Evolutionary conservation across 1,140 invertebrate species (phyloP).

Genomic region (Drosophila seguyi): DNA sequence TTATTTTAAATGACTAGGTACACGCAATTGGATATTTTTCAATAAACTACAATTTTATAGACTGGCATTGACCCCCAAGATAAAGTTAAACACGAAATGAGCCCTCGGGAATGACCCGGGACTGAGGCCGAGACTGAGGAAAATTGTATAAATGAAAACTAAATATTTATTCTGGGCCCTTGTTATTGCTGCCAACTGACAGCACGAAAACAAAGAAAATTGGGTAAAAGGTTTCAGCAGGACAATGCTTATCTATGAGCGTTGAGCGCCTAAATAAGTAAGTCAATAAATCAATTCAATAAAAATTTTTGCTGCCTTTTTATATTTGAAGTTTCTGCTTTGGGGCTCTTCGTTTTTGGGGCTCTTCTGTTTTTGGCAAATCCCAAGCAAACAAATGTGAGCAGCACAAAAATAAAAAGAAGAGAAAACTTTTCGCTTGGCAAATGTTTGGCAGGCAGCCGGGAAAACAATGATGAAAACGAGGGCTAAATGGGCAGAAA

Average conservation of each 20-base stretch:
- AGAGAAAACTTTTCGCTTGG: conserved; percentile 29
- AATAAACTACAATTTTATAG: conserved; percentile 61
- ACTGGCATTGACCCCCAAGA: conserved; percentile 42
- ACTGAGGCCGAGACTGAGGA: conserved; percentile 8
- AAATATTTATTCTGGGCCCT: conserved; percentile 77
- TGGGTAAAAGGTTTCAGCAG: conserved; percentile 57
- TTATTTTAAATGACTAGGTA: not conserved
- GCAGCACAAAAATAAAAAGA: conserved; percentile 36
- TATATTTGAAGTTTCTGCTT: conserved; percentile 57
- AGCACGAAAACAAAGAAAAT: conserved; percentile 47
- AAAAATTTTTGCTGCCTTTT: conserved; percentile 75
- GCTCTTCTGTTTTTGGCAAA: conserved; percentile 54
- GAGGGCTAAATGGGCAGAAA: not conserved
- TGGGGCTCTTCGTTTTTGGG: conserved; percentile 36
- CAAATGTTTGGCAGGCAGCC: conserved; percentile 57
- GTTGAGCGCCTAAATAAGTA: conserved; percentile 77
- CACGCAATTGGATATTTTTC: conserved; percentile 49
- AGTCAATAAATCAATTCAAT: conserved; percentile 84
- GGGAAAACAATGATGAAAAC: conserved; percentile 51
- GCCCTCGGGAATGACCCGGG: conserved; percentile 19
- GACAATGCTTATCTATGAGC: conserved; percentile 66
- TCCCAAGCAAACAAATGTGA: conserved; percentile 76
- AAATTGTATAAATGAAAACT: conserved; percentile 83
- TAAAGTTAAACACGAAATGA: conserved; percentile 64
- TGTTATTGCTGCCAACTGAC: conserved; percentile 67